Evolutionary conservation across 2,797 vertebrate species (phyloP).

Genomic region (Gambelia wislizenii): DNA sequence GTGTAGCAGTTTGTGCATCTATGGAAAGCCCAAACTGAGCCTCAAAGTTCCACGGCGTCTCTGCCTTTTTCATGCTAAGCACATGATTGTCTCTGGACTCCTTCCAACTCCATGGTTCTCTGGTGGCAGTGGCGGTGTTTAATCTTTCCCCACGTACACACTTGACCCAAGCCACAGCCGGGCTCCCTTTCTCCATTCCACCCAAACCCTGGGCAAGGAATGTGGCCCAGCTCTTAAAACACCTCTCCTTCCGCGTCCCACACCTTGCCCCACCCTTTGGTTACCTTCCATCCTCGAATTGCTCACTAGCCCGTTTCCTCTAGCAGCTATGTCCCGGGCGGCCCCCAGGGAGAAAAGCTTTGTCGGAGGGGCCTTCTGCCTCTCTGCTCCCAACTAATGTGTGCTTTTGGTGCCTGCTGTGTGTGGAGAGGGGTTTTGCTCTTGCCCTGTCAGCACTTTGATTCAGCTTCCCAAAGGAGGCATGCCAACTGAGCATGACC

Average conservation of each 20-base stretch:
- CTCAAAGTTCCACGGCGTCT: too few relatives aligned
- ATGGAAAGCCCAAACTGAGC: too few relatives aligned
- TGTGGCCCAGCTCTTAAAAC: background rate
- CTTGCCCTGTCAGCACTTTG: background rate
- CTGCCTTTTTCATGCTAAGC: too few relatives aligned
- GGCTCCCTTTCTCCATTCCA: background rate
- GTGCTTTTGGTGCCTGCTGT: background rate
- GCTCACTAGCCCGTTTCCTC: too few relatives aligned
- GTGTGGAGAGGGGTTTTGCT: background rate
- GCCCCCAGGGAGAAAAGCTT: background rate
- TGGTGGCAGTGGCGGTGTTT: too few relatives aligned
- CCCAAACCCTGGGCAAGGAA: too few relatives aligned
- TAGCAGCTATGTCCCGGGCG: background rate
- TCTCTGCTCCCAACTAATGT: background rate
- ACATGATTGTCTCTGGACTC: too few relatives aligned
- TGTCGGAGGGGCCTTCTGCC: too few relatives aligned
- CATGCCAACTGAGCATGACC: background rate
- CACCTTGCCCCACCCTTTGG: too few relatives aligned
- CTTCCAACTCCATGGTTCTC: too few relatives aligned
- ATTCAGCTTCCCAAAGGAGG: constrained; percentile 16
- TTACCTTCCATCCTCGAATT: background rate
- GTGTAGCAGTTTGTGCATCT: too few relatives aligned
- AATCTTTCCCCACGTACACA: too few relatives aligned
- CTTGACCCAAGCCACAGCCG: background rate
- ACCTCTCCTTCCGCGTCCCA: background rate